Evolutionary conservation across 1,140 invertebrate species (phyloP).

Genomic region (fruit fly (Drosophila melanogaster)): DNA sequence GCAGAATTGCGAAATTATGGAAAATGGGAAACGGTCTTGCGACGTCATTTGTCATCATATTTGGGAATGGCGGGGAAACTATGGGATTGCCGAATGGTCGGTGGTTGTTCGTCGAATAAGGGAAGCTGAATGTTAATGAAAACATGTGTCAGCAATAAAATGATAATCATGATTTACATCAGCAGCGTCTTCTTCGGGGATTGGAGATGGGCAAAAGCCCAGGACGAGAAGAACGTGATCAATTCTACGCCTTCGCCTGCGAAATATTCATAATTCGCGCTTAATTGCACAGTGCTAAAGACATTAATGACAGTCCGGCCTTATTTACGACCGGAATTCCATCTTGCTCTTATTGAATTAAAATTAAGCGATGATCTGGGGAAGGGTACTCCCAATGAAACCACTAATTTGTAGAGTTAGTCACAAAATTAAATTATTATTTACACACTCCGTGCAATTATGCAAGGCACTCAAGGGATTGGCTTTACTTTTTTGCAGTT

Average conservation of each 20-base stretch:
- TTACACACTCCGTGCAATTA: conserved; percentile 52
- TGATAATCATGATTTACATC: conserved; percentile 78
- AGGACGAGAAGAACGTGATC: conserved; percentile 50
- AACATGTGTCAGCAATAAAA: conserved; percentile 78
- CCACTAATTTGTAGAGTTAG: conserved; percentile 68
- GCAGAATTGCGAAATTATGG: conserved; percentile 74
- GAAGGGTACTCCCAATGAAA: conserved; percentile 25
- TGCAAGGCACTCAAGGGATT: conserved; percentile 10
- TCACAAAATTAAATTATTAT: conserved; percentile 73
- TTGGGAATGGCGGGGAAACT: conserved; percentile 23
- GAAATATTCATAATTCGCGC: conserved; percentile 48
- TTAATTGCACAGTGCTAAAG: conserved; percentile 44
- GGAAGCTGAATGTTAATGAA: conserved; percentile 58
- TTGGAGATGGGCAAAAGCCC: conserved; percentile 31
- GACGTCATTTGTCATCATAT: conserved; percentile 69
- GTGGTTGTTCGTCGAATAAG: conserved; percentile 17
- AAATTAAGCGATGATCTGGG: background rate
- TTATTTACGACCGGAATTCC: conserved; percentile 22
- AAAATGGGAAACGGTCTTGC: conserved; percentile 56
- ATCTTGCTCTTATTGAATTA: conserved; percentile 38
- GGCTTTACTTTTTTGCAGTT: conserved; percentile 17
- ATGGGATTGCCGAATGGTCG: conserved; percentile 13
- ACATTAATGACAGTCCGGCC: conserved; percentile 26
- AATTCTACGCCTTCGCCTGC: conserved; percentile 17
- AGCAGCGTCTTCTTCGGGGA: conserved; percentile 19